These are phyloP conservation scores for Mythimna vitellina DNA, from an alignment of 2,888 invertebrate genomes.

Conservation along the genomic window DNA sequence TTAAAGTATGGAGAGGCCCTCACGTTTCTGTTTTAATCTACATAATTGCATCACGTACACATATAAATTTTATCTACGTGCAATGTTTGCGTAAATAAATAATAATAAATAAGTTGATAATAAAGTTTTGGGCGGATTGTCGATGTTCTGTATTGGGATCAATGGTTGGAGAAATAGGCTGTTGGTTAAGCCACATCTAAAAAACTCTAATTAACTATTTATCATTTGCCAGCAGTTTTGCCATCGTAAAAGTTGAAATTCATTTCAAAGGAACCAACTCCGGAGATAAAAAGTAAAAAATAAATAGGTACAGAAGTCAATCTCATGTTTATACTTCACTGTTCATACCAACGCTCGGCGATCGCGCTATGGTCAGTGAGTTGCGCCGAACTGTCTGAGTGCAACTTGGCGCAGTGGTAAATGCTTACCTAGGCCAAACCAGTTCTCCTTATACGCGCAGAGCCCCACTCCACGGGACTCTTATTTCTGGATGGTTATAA, in stretches of 20 bases:
- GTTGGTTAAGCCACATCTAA: not conserved
- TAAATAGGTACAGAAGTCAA: too few species aligned
- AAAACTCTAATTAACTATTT: not conserved
- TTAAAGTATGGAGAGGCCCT: slow-evolving; percentile 76
- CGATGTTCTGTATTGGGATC: slow-evolving; percentile 11
- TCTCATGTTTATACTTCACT: too few species aligned
- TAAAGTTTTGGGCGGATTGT: slow-evolving; percentile 60
- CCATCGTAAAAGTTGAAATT: not conserved
- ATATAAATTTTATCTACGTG: slow-evolving; percentile 84
- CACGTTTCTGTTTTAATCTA: slow-evolving; percentile 77
- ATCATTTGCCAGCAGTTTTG: not conserved
- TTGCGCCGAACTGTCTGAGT: too few species aligned
- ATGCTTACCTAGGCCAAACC: too few species aligned
- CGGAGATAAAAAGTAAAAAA: too few species aligned
- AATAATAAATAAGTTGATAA: slow-evolving; percentile 76
- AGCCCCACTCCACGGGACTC: too few species aligned
- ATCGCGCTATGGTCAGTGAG: too few species aligned
- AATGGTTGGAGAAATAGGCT: not conserved
- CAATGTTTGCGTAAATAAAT: slow-evolving; percentile 77
- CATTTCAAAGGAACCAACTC: too few species aligned
- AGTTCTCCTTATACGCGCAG: too few species aligned
- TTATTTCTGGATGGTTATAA: too few species aligned
- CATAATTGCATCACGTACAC: slow-evolving; percentile 82
- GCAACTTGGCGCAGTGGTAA: too few species aligned
- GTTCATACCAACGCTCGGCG: too few species aligned